Conservation (phyloP, 1,140 invertebrate genomes). For the Drosophila teissieri region DNA sequence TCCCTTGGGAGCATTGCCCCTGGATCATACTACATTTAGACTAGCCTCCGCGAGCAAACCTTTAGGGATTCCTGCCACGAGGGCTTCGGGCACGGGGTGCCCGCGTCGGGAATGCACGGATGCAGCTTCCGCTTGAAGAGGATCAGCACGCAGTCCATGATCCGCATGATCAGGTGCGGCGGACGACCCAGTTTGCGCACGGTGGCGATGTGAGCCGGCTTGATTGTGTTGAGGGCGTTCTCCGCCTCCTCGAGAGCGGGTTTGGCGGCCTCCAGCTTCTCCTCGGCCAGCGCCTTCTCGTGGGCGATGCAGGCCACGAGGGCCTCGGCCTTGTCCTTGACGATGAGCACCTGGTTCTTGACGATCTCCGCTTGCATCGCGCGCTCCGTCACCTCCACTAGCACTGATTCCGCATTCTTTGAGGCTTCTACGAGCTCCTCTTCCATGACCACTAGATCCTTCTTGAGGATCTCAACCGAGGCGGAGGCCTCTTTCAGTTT, state of each 20-base stretch:
- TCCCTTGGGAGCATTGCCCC: background rate
- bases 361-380: constrained; percentile 97
- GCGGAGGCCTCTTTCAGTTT: constrained; percentile 97
- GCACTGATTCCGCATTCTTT: constrained; percentile 93
- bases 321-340: constrained; percentile 97
- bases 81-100: constrained; percentile 94
- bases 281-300: constrained; percentile 96
- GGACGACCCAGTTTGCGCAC: constrained; percentile 97
- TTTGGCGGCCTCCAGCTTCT: constrained; percentile 93
- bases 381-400: constrained; percentile 94
- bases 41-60: constrained; percentile 85
- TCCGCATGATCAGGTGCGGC: constrained; percentile 98
- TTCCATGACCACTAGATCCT: constrained; percentile 97
- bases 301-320: constrained; percentile 95
- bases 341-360: constrained; percentile 97
- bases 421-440: constrained; percentile 95
- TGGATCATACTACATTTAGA: no score
- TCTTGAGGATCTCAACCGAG: constrained; percentile 95
- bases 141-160: constrained; percentile 98
- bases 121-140: constrained; percentile 95
- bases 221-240: constrained; percentile 97
- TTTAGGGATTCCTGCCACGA: constrained; percentile 98
- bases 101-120: constrained; percentile 91
- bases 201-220: constrained; percentile 98
- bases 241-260: constrained; percentile 97